phyloP scores from a whole-genome alignment of 1,140 invertebrate genomes.

The Littorina saxatilis region DNA sequence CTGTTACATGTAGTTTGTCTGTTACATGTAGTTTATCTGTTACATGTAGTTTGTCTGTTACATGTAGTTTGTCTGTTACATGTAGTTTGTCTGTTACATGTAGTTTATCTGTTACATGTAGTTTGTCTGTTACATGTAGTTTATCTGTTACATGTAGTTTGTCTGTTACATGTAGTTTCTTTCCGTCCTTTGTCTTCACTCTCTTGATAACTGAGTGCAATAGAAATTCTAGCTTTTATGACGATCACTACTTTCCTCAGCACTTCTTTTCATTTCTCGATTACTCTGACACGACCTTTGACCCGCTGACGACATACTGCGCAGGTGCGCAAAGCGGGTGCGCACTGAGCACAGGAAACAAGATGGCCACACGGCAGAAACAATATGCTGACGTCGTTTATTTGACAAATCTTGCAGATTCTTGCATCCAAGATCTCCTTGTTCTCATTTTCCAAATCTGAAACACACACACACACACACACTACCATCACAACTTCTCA shows the following conservation, averaged over 20 bases:
- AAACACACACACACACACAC: slow-evolving; percentile 3
- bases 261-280: background rate
- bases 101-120: too few species aligned
- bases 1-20: too few species aligned
- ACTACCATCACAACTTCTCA: too few species aligned
- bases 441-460: slow-evolving; percentile 21
- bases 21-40: too few species aligned
- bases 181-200: background rate
- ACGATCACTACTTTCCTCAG: background rate
- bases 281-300: slow-evolving; percentile 11
- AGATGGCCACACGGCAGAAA: slow-evolving; percentile 94
- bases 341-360: slow-evolving; percentile 89
- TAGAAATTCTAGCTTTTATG: too few species aligned
- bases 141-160: too few species aligned
- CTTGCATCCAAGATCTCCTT: background rate
- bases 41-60: too few species aligned
- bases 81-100: too few species aligned
- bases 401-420: slow-evolving; percentile 93
- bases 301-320: slow-evolving; percentile 81
- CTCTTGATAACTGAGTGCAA: too few species aligned
- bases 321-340: slow-evolving; percentile 85
- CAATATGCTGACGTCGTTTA: slow-evolving; percentile 88
- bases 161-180: background rate
- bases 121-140: too few species aligned
- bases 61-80: too few species aligned